Evolutionary conservation across 2,888 invertebrate species (phyloP).

Genomic region (Cephus spinipes): DNA sequence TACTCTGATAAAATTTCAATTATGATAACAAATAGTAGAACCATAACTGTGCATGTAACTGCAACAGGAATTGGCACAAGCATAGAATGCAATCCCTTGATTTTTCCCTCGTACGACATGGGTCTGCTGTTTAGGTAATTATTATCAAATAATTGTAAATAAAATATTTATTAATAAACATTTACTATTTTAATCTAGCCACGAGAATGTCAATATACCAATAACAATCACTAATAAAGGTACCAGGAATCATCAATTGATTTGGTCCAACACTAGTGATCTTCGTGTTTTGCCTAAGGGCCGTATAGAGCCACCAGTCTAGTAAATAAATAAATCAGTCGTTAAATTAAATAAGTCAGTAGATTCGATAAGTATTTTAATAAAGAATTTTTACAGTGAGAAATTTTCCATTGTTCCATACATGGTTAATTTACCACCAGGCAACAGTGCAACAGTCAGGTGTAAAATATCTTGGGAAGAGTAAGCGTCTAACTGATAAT

Average conservation of each 20-base stretch:
- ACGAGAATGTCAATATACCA: slow-evolving; percentile 40
- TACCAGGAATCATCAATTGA: slow-evolving; percentile 68
- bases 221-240: slow-evolving; percentile 72
- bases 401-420: slow-evolving; percentile 43
- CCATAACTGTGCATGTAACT: slow-evolving; percentile 67
- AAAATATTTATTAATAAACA: background rate
- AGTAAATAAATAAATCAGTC: slow-evolving; percentile 15
- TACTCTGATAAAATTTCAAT: slow-evolving; percentile 58
- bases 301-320: slow-evolving; percentile 19
- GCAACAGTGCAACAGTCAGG: slow-evolving; percentile 24
- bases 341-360: background rate
- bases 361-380: no score
- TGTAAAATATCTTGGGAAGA: slow-evolving; percentile 42
- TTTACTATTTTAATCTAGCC: slow-evolving; percentile 30
- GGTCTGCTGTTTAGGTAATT: slow-evolving; percentile 75
- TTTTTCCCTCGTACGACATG: slow-evolving; percentile 71
- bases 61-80: slow-evolving; percentile 77
- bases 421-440: slow-evolving; percentile 41
- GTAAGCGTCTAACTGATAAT: slow-evolving; percentile 37
- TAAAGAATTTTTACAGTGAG: slow-evolving; percentile 23
- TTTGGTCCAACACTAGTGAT: slow-evolving; percentile 65
- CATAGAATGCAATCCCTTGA: slow-evolving; percentile 72
- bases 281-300: slow-evolving; percentile 11
- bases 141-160: slow-evolving; percentile 21
- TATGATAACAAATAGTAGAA: slow-evolving; percentile 62